Evolutionary conservation across 2,888 invertebrate species (phyloP).

Genomic region (Notodonta ziczac): DNA sequence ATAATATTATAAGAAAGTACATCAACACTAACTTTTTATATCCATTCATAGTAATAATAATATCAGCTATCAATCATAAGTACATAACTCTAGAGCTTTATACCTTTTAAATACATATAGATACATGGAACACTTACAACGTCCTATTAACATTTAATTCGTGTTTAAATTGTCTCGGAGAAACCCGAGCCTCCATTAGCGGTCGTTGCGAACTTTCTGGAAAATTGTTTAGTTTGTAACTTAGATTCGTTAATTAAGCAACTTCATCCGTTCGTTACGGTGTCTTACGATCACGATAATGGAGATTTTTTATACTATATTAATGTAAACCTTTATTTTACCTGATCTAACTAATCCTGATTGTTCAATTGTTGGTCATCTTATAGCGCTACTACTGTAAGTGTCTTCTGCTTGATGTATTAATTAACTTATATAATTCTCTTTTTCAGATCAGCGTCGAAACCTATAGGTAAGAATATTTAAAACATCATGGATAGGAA

Average conservation of each 20-base stretch:
- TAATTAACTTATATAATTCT: background rate
- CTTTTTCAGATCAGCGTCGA: constrained; percentile 6
- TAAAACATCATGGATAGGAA: too few relatives aligned
- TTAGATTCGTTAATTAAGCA: constrained; percentile 25
- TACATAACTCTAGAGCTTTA: background rate
- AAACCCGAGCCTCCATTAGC: constrained; percentile 26
- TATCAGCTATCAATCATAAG: too few relatives aligned
- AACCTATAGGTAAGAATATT: constrained; percentile 1
- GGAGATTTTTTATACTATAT: background rate
- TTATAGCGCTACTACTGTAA: too few relatives aligned
- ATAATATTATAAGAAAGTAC: too few relatives aligned
- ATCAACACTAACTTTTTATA: too few relatives aligned
- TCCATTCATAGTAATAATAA: too few relatives aligned
- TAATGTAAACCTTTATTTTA: background rate
- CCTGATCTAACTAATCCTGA: background rate
- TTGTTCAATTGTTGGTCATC: too few relatives aligned
- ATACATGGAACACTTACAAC: background rate
- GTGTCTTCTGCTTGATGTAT: too few relatives aligned
- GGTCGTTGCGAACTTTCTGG: constrained; percentile 14
- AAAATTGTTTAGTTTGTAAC: constrained; percentile 32
- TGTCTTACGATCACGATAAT: background rate
- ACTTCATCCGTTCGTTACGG: constrained; percentile 22
- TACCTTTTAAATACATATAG: background rate
- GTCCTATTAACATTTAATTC: constrained; percentile 3
- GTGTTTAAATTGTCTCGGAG: constrained; percentile 6